Base-by-base conservation (phyloP, 1,140 invertebrate genomes). In the Acromyrmex heyeri region DNA sequence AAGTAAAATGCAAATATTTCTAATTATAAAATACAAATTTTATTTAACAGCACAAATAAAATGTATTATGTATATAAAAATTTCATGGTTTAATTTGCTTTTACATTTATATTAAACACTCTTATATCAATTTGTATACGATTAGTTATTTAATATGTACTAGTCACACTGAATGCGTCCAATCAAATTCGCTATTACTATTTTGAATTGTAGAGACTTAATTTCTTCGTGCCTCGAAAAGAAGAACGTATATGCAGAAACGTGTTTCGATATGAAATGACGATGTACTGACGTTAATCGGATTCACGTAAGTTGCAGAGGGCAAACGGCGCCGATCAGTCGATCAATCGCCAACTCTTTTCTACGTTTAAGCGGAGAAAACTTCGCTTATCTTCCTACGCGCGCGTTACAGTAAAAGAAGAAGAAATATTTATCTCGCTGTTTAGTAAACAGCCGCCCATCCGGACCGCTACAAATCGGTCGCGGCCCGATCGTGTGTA, bases 401-500 rank as follows among this genome's bases (percentile, higher is more conserved):
- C 34, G 38, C 85, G 64, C 65, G 48, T 18, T 24, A 24, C 21
- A 55, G 59, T 30, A 50, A 59, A 67, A 67, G 34, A 87, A 88
- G 83, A 90, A 85, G 87, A 85, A 53, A 81, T 61, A 87, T 89
- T 91, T 91, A 91, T 94, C 93, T 91, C 88, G 72, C 90, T 93
- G 91, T 93, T 94, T 94, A 89, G 89, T 92, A 94, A 93, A 93
- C 92, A 91, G 21, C 38, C 65, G 38, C 6, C 70, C 81, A 86
- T 91, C 4, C 88, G 87, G 87, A 87, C 87, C 91, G 86, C 90
- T 90, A 93, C 91, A 91, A 87, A 94, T 93, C 90, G 61, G 55
- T 78, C 48, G 21, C 38, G 65, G 8, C 61, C 62, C 38, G 73
- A 86, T 87, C 85, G 38, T 38, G 34, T 38, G 59, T 34, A 44